Base-by-base conservation (phyloP, 2,888 invertebrate species). In the Diarsia mendica region DNA sequence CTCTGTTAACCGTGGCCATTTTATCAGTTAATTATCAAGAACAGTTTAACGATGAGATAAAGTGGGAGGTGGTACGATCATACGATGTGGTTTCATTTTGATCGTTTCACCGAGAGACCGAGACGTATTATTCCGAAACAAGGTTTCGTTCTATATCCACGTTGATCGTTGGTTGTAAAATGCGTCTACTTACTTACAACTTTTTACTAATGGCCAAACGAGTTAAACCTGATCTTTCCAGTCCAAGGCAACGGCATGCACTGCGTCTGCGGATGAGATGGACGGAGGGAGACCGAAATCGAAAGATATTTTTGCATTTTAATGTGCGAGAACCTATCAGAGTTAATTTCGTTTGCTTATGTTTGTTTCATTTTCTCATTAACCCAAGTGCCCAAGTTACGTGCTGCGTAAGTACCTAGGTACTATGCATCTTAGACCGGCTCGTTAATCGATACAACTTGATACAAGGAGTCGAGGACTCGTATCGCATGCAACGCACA, bases 401-500 rank as follows among this genome's bases (percentile, higher is more conserved):
- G 46, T 68, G 44, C 49, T 46, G 51, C 72, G 67, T 39, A 39
- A 6, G 39, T 39, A 39, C 39, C 39, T 70, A 70, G n/a, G n/a
- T n/a, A 2, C 69, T 72, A 79, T 76, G 67, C 51, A 68, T 77
- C 66, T 85, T 76, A 53, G 75, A 79, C 72, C 53, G 79, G 73
- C 71, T 77, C 73, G 79, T 75, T 77, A 72, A 78, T 75, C 72
- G 83, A 70, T 82, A 76, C 80, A 85, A 72, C 78, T 75, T 71
- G 83, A 70, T 82, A 76, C 80, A 85, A 87, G 88, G 86, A 89
- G 87, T 78, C 88, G 86, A 87, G 87, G 88, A 88, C 85, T 88
- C 75, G 87, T 87, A 87, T 86, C 80, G 88, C 90, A 91, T 89
- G 93, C 92, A 91, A 87, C 88, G 85, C 89, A 85, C 90, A 88